Evolutionary conservation across 2,113 vertebrate species (phyloP).

Genomic region (Cyprinodon variegatus): DNA sequence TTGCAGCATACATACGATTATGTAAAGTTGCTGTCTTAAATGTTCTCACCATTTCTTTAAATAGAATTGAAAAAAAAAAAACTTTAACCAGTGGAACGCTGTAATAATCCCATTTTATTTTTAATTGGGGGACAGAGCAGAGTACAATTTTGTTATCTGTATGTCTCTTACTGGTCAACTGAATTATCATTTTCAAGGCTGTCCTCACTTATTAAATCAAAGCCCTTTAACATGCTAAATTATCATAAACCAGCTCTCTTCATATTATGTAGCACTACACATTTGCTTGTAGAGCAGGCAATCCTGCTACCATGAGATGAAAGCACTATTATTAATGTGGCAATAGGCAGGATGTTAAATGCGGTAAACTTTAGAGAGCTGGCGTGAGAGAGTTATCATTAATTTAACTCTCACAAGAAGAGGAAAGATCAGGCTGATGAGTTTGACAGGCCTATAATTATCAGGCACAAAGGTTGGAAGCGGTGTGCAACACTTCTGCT

Average conservation of each 20-base stretch:
- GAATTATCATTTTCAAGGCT: constrained; percentile 42
- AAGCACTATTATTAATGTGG: constrained; percentile 61
- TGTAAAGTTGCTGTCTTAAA: background rate
- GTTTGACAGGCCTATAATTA: constrained; percentile 72
- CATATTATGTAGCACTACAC: constrained; percentile 41
- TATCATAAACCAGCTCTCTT: constrained; percentile 35
- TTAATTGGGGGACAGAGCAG: background rate
- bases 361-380: constrained; percentile 40
- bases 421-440: constrained; percentile 64
- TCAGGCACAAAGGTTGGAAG: constrained; percentile 64
- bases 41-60: background rate
- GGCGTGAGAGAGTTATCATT: constrained; percentile 60
- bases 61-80: constrained; percentile 7
- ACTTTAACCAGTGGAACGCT: background rate
- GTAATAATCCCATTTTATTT: constrained; percentile 8
- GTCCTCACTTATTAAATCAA: constrained; percentile 35
- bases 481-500: constrained; percentile 33
- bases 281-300: constrained; percentile 48
- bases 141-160: constrained; percentile 7
- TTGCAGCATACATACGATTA: background rate
- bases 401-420: constrained; percentile 52
- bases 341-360: constrained; percentile 58
- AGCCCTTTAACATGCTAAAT: constrained; percentile 50
- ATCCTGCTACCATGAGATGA: constrained; percentile 36
- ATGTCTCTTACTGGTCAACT: constrained; percentile 12